phyloP scores from a whole-genome alignment of 2,888 invertebrate species.

The Pterostichus niger region DNA sequence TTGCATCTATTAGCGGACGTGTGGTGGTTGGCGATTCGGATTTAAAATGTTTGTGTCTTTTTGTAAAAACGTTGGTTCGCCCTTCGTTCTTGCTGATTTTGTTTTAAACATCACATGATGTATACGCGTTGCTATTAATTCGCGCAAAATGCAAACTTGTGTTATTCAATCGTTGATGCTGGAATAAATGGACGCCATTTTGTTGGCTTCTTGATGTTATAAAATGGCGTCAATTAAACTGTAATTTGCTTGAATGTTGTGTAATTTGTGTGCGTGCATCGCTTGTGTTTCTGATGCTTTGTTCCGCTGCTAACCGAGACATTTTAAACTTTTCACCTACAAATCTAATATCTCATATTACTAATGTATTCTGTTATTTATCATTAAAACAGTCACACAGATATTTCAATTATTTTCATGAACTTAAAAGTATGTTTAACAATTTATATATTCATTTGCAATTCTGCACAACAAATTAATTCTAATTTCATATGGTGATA shows the following conservation, averaged over 20 bases:
- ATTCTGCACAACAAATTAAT: no score
- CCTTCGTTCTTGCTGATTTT: slow-evolving; percentile 39
- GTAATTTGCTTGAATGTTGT: slow-evolving; percentile 15
- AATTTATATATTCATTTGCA: no score
- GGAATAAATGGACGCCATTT: slow-evolving; percentile 28
- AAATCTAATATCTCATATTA: no score
- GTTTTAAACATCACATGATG: slow-evolving; percentile 36
- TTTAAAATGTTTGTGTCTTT: slow-evolving; percentile 37
- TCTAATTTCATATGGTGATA: no score
- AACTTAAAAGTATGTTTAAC: no score
- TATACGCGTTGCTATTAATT: slow-evolving; percentile 11
- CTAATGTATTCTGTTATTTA: no score
- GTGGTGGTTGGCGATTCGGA: slow-evolving; percentile 37
- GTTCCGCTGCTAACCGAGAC: neutral
- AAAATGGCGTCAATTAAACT: slow-evolving; percentile 28
- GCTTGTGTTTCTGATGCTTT: neutral
- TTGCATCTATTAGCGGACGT: slow-evolving; percentile 37
- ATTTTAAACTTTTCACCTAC: neutral
- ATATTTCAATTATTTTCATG: no score
- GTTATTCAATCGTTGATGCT: slow-evolving; percentile 28
- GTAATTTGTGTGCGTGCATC: slow-evolving; percentile 13
- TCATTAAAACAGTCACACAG: no score
- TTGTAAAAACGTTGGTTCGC: neutral
- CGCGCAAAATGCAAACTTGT: slow-evolving; percentile 11
- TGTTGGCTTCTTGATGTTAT: slow-evolving; percentile 37